Evolutionary conservation across 1,140 invertebrate genomes (phyloP), one percentile per base, ranked within the genome.

Genomic region (Ectropis grisescens): DNA sequence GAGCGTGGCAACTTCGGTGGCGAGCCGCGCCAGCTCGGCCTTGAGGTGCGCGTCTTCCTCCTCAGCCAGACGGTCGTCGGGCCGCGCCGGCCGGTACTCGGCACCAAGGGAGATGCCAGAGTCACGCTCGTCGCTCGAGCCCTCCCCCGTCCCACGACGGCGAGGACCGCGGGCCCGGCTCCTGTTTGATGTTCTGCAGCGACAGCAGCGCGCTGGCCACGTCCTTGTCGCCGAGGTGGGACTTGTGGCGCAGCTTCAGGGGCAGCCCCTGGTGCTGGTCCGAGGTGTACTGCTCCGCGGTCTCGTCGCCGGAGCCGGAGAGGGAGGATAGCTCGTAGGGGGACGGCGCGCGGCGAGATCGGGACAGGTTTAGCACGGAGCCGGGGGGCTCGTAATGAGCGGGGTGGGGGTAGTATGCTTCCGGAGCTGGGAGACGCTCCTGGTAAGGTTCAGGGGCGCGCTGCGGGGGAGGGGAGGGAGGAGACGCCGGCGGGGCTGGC

Each of bases 241-340:
- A 91, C 70, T 97, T 97, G 85, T 97, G 94, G 47, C 95, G 88
- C 33, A 97, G 83, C 71, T 97, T 97, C 48, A 95, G 89, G 0
- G 95, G 95, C 42, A 97, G 47, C 59, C 66, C 71, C 52, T 70
- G 81, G 56, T 60, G 78, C 44, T 60, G 78, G 43, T 76, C 58
- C 11, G 84, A 65, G 37, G 72, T 47, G 64, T 81, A 60, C 35
- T 70, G 51, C 62, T 88, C 60, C 47, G 82, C 71, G 37, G 84
- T 84, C 51, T 91, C 90, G 45, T 91, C 90, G 0, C 91, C 71
- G 29, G 89, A 91, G 16, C 89, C 90, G 9, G 88, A 89, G 13
- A 88, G 87, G 15, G 88, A 90, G 9, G 89, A 90, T 3, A 89
- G 61, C 52, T 90, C 89, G 56, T 87, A 90, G 0, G 89, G 89